Evolutionary conservation across 2,113 vertebrate genomes (phyloP).

Genomic region (Fukomys damarensis): DNA sequence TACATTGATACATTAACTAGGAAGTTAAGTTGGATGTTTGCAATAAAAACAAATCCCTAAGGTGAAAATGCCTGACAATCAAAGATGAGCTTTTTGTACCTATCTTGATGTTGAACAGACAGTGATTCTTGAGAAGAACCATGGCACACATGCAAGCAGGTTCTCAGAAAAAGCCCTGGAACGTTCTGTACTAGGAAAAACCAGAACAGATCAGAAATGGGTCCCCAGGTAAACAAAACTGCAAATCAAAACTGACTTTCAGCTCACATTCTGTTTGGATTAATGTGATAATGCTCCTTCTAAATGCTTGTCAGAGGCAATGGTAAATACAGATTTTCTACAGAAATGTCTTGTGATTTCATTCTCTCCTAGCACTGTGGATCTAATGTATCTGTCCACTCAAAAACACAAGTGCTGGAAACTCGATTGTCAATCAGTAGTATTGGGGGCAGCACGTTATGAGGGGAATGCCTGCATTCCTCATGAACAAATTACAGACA

Average conservation of each 20-base stretch:
- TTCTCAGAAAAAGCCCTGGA: not conserved
- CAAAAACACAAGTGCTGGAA: not conserved
- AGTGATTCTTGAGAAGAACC: not conserved
- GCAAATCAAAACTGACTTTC: not conserved
- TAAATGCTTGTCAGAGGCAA: not conserved
- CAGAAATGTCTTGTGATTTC: not conserved
- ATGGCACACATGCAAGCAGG: not conserved
- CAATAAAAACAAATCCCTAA: not conserved
- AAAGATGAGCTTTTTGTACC: not conserved
- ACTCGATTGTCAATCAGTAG: not conserved
- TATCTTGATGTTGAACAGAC: not conserved
- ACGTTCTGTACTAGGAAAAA: not conserved
- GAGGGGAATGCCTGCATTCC: fast-evolving
- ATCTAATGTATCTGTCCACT: not conserved
- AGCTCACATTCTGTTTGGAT: not conserved
- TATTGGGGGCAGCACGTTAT: no score
- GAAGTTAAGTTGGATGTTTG: not conserved
- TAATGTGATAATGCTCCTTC: not conserved
- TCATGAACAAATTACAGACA: not conserved
- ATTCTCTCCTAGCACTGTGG: not conserved
- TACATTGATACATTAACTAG: not conserved
- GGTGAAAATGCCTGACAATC: not conserved
- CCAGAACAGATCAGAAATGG: not conserved
- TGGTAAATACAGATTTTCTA: not conserved
- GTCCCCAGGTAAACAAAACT: not conserved